phyloP scores from a whole-genome alignment of 2,113 vertebrate species.

The Hippocampus mohnikei region DNA sequence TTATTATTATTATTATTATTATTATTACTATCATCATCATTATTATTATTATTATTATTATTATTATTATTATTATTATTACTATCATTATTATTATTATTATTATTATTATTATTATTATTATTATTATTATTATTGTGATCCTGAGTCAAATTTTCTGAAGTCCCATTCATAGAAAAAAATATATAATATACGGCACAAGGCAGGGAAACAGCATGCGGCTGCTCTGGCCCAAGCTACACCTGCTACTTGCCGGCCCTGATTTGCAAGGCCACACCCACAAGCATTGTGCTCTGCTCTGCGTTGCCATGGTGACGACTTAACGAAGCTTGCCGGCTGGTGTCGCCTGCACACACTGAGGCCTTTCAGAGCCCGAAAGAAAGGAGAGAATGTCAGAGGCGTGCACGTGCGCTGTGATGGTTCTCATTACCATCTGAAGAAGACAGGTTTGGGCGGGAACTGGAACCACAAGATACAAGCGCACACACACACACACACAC shows the following conservation, averaged over 20 bases:
- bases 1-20: too few species aligned
- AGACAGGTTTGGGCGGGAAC: slow-evolving; percentile 34
- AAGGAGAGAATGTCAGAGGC: slow-evolving; percentile 32
- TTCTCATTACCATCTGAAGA: slow-evolving; percentile 53
- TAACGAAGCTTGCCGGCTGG: slow-evolving; percentile 44
- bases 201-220: slow-evolving; percentile 6
- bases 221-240: slow-evolving; percentile 13
- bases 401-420: slow-evolving; percentile 15
- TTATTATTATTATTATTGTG: neutral
- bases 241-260: slow-evolving; percentile 29
- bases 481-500: neutral
- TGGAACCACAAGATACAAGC: neutral
- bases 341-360: slow-evolving; percentile 34
- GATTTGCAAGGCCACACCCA: slow-evolving; percentile 30
- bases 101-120: too few species aligned
- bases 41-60: too few species aligned
- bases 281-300: slow-evolving; percentile 30
- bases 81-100: too few species aligned
- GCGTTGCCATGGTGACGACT: slow-evolving; percentile 62
- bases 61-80: neutral
- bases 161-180: neutral
- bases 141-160: neutral
- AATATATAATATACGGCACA: slow-evolving; percentile 7
- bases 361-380: slow-evolving; percentile 28
- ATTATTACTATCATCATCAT: too few species aligned